Conservation (phyloP, 2,888 invertebrate species). For the Eupithecia dodoneata region DNA sequence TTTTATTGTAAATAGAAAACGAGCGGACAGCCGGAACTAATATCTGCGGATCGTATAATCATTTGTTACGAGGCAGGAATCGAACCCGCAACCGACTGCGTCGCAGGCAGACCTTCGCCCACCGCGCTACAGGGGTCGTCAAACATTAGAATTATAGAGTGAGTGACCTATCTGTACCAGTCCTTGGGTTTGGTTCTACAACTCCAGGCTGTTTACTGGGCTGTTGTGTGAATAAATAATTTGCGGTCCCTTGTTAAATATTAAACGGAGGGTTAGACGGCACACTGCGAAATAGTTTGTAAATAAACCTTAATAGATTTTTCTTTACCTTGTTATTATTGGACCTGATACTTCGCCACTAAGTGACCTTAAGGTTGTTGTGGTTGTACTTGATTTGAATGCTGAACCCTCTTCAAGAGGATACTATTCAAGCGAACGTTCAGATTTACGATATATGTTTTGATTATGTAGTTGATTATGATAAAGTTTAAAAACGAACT, state of each 20-base stretch:
- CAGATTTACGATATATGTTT: neutral
- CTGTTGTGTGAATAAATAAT: slow-evolving; percentile 77
- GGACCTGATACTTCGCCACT: slow-evolving; percentile 5
- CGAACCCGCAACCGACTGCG: too few species aligned
- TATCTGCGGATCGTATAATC: too few species aligned
- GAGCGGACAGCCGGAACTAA: too few species aligned
- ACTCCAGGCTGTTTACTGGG: slow-evolving; percentile 63
- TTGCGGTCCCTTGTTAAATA: slow-evolving; percentile 70
- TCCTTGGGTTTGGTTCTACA: slow-evolving; percentile 30
- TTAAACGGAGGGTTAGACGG: slow-evolving; percentile 59
- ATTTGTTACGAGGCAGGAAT: too few species aligned
- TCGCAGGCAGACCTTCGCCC: too few species aligned
- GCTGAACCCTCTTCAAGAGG: slow-evolving; percentile 4
- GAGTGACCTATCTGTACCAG: slow-evolving; percentile 21
- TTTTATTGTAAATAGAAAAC: too few species aligned
- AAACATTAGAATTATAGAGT: too few species aligned
- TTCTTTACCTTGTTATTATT: slow-evolving; percentile 36
- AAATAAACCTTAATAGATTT: slow-evolving; percentile 38
- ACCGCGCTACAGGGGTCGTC: too few species aligned
- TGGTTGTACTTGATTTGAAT: slow-evolving; percentile 15
- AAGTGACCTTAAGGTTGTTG: slow-evolving; percentile 6
- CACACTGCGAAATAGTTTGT: slow-evolving; percentile 51
- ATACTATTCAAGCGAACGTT: neutral
- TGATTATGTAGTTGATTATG: neutral
- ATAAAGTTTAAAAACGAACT: neutral